These are phyloP conservation scores for Sterrhoptilus dennistouni DNA, from an alignment of 2,113 vertebrate species.

Conservation along the genomic window DNA sequence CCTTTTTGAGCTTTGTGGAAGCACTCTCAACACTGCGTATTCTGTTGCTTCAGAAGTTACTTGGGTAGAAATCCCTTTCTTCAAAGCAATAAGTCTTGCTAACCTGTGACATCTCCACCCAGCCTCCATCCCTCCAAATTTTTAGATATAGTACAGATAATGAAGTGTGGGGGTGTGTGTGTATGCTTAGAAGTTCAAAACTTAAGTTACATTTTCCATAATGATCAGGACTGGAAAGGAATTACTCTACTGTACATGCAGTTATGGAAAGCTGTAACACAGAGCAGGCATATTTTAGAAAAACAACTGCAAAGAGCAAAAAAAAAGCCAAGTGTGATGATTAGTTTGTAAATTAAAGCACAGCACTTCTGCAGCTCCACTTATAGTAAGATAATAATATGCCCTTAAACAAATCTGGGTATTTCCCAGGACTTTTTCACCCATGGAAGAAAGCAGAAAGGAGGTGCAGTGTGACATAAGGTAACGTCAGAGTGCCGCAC, in stretches of 20 bases:
- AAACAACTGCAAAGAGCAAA: background rate
- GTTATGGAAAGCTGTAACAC: background rate
- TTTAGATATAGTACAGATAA: background rate
- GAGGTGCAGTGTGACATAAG: background rate
- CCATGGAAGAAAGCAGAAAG: background rate
- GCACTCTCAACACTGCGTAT: background rate
- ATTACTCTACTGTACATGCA: background rate
- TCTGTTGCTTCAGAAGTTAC: background rate
- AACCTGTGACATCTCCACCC: background rate
- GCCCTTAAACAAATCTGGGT: background rate
- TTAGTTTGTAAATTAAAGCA: background rate
- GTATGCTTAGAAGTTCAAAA: background rate
- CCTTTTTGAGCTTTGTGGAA: background rate
- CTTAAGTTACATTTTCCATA: background rate
- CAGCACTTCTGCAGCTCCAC: background rate
- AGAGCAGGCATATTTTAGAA: background rate
- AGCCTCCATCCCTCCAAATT: background rate
- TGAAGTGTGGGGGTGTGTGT: background rate
- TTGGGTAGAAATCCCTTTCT: background rate
- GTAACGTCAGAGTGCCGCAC: background rate
- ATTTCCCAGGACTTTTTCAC: background rate
- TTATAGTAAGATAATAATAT: background rate
- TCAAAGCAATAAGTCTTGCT: background rate
- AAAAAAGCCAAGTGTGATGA: background rate
- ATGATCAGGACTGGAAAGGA: background rate